These are phyloP conservation scores for Entelurus aequoreus DNA, from an alignment of 2,113 vertebrate genomes.

Conservation along the genomic window DNA sequence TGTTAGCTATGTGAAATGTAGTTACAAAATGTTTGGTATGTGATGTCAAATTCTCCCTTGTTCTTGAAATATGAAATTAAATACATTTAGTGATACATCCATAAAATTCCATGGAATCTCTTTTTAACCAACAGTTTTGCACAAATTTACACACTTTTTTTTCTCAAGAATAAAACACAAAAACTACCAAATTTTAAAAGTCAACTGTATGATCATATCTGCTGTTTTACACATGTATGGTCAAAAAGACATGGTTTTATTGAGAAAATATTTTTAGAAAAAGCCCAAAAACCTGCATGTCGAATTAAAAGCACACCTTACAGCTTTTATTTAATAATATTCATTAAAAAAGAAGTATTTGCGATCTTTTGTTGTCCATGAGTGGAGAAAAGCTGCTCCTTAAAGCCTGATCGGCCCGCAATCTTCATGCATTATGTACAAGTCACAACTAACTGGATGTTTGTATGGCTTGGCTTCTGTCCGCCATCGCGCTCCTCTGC, in stretches of 20 bases:
- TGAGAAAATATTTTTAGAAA: slow-evolving; percentile 17
- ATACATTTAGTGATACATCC: no score
- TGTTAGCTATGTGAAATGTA: no score
- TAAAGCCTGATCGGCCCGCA: neutral
- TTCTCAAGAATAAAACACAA: slow-evolving; percentile 10
- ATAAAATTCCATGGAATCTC: no score
- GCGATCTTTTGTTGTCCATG: slow-evolving; percentile 19
- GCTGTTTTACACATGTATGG: slow-evolving; percentile 2
- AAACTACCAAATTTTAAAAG: slow-evolving; percentile 19
- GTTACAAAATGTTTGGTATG: no score
- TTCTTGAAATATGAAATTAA: no score
- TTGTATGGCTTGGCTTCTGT: slow-evolving; percentile 11
- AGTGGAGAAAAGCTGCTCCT: slow-evolving; percentile 22
- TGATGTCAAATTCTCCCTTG: no score
- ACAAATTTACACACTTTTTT: neutral
- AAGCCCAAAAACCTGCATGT: slow-evolving; percentile 15
- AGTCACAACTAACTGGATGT: slow-evolving; percentile 23
- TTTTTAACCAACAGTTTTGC: slow-evolving; percentile 4
- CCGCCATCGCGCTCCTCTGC: slow-evolving; percentile 4
- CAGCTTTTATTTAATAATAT: slow-evolving; percentile 1
- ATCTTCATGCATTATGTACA: slow-evolving; percentile 46
- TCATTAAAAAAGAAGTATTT: slow-evolving; percentile 32
- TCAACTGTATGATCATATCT: neutral
- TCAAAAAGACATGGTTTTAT: slow-evolving; percentile 14
- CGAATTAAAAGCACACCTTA: slow-evolving; percentile 16